phyloP scores from a whole-genome alignment of 2,888 invertebrate species.

The Aphrophora alni region DNA sequence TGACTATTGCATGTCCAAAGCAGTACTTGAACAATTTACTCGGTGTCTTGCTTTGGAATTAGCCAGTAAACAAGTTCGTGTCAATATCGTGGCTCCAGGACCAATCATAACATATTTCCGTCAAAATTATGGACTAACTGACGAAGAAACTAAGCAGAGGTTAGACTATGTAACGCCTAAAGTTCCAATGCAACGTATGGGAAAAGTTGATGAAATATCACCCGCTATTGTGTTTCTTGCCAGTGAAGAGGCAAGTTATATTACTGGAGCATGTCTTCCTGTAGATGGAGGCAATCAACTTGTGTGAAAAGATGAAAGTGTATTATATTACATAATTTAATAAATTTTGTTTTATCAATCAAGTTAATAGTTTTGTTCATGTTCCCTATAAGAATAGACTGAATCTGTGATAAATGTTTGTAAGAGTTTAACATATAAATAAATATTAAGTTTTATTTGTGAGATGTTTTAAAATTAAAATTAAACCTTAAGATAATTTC shows the following conservation, averaged over 20 bases:
- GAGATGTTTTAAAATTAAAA: too few relatives aligned
- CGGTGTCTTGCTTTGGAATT: constrained; percentile 88
- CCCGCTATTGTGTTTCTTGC: constrained; percentile 91
- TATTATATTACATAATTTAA: too few relatives aligned
- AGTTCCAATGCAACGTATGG: constrained; percentile 90
- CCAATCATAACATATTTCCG: constrained; percentile 92
- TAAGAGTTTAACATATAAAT: too few relatives aligned
- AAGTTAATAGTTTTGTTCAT: too few relatives aligned
- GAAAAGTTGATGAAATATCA: constrained; percentile 85
- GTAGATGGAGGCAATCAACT: constrained; percentile 92
- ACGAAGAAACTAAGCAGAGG: constrained; percentile 84
- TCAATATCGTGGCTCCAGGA: constrained; percentile 93
- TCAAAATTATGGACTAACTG: constrained; percentile 81
- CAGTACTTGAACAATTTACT: too few relatives aligned
- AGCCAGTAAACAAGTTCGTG: too few relatives aligned
- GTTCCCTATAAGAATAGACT: too few relatives aligned
- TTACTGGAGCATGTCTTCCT: constrained; percentile 87
- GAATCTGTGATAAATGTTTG: too few relatives aligned
- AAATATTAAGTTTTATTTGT: too few relatives aligned
- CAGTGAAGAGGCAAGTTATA: constrained; percentile 84
- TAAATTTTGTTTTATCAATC: too few relatives aligned
- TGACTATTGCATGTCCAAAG: constrained; percentile 92
- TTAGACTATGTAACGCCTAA: constrained; percentile 84
- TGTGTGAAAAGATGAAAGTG: too few relatives aligned
- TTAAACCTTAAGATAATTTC: too few relatives aligned